Evolutionary conservation across 2,888 invertebrate species (phyloP).

Genomic region (Sinotaia quadrata): DNA sequence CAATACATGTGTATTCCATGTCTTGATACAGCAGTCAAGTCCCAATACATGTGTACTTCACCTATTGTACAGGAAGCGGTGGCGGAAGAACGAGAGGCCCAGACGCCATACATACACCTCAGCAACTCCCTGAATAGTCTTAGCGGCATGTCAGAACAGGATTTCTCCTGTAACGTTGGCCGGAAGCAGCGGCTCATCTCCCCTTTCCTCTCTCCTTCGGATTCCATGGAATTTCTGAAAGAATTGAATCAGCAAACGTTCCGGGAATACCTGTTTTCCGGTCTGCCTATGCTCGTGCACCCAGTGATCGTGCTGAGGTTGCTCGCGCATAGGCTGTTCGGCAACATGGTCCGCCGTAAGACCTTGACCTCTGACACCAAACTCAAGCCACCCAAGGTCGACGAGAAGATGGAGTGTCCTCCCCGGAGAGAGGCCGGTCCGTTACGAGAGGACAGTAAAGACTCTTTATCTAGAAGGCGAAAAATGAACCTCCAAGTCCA

Average conservation of each 20-base stretch:
- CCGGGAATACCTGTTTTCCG: conserved; percentile 65
- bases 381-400: conserved; percentile 52
- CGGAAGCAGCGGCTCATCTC: conserved; percentile 39
- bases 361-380: conserved; percentile 49
- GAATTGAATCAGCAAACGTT: conserved; percentile 55
- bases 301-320: conserved; percentile 76
- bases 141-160: conserved; percentile 38
- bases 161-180: conserved; percentile 6
- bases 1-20: too few relatives aligned
- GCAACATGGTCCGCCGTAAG: conserved; percentile 75
- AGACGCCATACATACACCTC: conserved; percentile 51
- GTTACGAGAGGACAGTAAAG: conserved; percentile 25
- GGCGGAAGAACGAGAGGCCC: conserved; percentile 49
- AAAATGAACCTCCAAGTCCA: conserved; percentile 40
- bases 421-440: conserved; percentile 41
- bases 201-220: conserved; percentile 56
- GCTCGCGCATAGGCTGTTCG: conserved; percentile 76
- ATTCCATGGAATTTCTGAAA: conserved; percentile 58
- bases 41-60: too few relatives aligned
- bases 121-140: conserved; percentile 52
- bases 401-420: conserved; percentile 58
- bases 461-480: conserved; percentile 31
- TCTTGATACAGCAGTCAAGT: too few relatives aligned
- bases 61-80: conserved; percentile 60
- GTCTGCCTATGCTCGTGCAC: conserved; percentile 75